phyloP scores from a whole-genome alignment of 2,888 invertebrate species.

The Suillia variegata region DNA sequence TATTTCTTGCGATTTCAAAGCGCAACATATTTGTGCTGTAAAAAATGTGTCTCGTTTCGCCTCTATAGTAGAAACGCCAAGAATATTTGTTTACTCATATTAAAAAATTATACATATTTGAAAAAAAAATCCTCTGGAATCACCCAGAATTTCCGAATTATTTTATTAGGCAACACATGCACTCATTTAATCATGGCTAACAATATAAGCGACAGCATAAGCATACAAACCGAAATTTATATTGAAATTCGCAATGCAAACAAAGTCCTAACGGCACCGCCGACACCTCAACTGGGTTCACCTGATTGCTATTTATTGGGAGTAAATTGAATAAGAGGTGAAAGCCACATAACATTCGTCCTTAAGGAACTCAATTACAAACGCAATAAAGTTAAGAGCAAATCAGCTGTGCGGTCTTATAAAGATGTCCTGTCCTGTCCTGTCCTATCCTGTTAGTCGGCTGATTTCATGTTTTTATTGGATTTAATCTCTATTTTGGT shows the following conservation, averaged over 20 bases:
- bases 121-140: not conserved
- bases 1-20: too few relatives aligned
- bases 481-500: slow-evolving; percentile 24
- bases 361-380: not conserved
- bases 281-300: slow-evolving; percentile 44
- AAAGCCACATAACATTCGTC: slow-evolving; percentile 20
- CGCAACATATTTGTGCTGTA: too few relatives aligned
- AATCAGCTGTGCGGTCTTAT: not conserved
- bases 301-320: slow-evolving; percentile 49
- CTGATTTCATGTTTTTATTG: slow-evolving; percentile 31
- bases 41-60: too few relatives aligned
- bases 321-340: slow-evolving; percentile 36
- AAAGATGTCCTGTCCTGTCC: not conserved
- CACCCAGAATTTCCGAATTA: not conserved
- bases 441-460: too few relatives aligned
- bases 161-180: not conserved
- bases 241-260: slow-evolving; percentile 35
- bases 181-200: not conserved
- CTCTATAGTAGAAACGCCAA: too few relatives aligned
- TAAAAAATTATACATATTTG: not conserved
- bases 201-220: too few relatives aligned
- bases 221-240: too few relatives aligned
- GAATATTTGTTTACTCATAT: too few relatives aligned
- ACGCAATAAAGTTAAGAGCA: not conserved
- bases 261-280: not conserved